Conservation (phyloP, 1,140 invertebrate genomes). For the Drosophila kurseongensis region DNA sequence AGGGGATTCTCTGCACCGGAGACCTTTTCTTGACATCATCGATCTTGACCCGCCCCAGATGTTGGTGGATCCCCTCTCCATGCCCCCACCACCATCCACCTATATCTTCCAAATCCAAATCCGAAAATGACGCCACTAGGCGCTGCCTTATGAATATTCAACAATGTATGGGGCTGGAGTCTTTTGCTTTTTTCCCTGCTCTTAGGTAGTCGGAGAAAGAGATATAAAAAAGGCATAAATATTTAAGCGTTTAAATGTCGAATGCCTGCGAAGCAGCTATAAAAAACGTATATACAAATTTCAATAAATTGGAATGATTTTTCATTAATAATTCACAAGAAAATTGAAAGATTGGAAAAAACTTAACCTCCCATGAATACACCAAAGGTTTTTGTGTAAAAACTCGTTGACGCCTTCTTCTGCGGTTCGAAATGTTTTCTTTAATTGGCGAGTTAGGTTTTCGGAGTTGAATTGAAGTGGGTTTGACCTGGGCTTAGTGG, state of each 20-base stretch:
- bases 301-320: conserved; percentile 62
- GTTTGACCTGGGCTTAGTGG: conserved; percentile 17
- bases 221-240: conserved; percentile 74
- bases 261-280: conserved; percentile 71
- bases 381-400: conserved; percentile 8
- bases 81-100: neutral
- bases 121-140: conserved; percentile 70
- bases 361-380: conserved; percentile 45
- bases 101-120: conserved; percentile 50
- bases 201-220: conserved; percentile 48
- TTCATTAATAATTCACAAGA: conserved; percentile 79
- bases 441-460: conserved; percentile 42
- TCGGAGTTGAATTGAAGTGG: conserved; percentile 17
- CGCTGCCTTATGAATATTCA: conserved; percentile 78
- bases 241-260: conserved; percentile 74
- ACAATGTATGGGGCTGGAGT: conserved; percentile 34
- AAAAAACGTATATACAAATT: conserved; percentile 72
- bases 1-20: conserved; percentile 22
- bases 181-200: conserved; percentile 27
- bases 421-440: conserved; percentile 36
- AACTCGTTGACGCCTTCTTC: conserved; percentile 36
- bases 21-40: conserved; percentile 75
- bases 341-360: conserved; percentile 58
- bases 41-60: conserved; percentile 79
- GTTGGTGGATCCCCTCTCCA: conserved; percentile 14